A percentile compares a stretch with the other conserved stretches of the same genome.
These are phyloP conservation scores for Pterobdella sp. DNA, from an alignment of 2,888 invertebrate genomes.

Conservation along the genomic window DNA sequence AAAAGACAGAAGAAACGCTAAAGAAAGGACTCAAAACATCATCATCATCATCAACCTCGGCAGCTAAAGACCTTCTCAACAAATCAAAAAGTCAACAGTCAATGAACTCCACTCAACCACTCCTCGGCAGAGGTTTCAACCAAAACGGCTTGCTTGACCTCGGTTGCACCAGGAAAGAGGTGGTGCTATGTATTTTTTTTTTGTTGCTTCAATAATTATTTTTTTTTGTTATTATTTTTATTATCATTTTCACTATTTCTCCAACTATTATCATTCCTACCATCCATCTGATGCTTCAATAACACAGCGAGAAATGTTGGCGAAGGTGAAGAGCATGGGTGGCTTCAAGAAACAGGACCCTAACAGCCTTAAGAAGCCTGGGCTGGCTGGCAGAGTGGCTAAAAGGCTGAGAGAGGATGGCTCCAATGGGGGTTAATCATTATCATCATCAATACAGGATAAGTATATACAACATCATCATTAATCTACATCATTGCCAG, in stretches of 20 bases:
- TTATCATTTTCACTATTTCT: not conserved
- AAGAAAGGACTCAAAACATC: no score
- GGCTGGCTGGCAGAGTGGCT: not conserved
- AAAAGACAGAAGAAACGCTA: no score
- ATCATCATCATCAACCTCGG: not conserved
- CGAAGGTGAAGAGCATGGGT: constrained; percentile 15
- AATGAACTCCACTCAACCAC: no score
- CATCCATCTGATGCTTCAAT: not conserved
- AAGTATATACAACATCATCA: no score
- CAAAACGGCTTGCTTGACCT: no score
- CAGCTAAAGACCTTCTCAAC: not conserved
- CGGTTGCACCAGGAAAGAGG: no score
- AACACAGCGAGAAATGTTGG: not conserved
- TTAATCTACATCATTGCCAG: no score
- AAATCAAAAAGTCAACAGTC: no score
- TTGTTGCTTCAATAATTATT: not conserved
- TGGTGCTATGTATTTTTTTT: no score
- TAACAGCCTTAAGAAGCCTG: not conserved
- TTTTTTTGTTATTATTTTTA: not conserved
- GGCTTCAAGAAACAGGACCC: constrained; percentile 17
- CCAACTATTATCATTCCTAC: not conserved
- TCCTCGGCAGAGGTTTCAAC: no score
- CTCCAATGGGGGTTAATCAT: not conserved
- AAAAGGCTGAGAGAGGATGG: constrained; percentile 11
- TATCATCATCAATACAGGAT: no score